phyloP scores from a whole-genome alignment of 1,140 invertebrate genomes.

The Apis laboriosa region DNA sequence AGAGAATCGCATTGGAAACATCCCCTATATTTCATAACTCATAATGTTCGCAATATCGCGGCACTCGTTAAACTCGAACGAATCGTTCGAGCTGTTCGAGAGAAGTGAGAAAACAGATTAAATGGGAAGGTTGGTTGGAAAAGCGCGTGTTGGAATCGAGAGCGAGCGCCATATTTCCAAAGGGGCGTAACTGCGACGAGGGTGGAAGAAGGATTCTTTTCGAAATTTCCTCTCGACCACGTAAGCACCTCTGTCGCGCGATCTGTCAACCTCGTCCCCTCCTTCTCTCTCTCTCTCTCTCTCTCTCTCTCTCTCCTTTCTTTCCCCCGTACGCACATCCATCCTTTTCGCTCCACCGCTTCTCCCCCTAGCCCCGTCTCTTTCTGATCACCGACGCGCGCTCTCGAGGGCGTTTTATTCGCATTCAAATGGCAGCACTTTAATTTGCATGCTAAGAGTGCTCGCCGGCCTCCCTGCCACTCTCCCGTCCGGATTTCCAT shows the following conservation, averaged over 20 bases:
- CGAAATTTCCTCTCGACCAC: constrained; percentile 69
- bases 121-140: neutral
- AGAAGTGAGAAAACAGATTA: neutral
- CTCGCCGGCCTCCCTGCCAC: constrained; percentile 68
- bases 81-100: neutral
- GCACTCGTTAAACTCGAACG: neutral
- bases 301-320: constrained; percentile 49
- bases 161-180: constrained; percentile 58
- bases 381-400: constrained; percentile 40
- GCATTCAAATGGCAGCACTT: constrained; percentile 80
- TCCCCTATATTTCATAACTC: neutral
- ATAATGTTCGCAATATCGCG: neutral
- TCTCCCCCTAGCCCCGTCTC: constrained; percentile 4
- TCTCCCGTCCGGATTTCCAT: constrained; percentile 78
- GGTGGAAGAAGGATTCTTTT: constrained; percentile 58
- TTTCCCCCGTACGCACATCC: constrained; percentile 31
- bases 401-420: constrained; percentile 77
- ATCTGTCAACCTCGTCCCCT: constrained; percentile 72
- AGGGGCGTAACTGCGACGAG: constrained; percentile 43
- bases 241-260: constrained; percentile 74
- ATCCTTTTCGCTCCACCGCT: constrained; percentile 13
- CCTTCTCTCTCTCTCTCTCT: constrained; percentile 25
- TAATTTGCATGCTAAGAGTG: constrained; percentile 81
- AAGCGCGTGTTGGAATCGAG: constrained; percentile 24
- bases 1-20: neutral